A percentile compares a stretch with the other conserved stretches of the same genome.
These are phyloP conservation scores for Ophiodon elongatus DNA, from an alignment of 2,113 vertebrate species.

Conservation along the genomic window DNA sequence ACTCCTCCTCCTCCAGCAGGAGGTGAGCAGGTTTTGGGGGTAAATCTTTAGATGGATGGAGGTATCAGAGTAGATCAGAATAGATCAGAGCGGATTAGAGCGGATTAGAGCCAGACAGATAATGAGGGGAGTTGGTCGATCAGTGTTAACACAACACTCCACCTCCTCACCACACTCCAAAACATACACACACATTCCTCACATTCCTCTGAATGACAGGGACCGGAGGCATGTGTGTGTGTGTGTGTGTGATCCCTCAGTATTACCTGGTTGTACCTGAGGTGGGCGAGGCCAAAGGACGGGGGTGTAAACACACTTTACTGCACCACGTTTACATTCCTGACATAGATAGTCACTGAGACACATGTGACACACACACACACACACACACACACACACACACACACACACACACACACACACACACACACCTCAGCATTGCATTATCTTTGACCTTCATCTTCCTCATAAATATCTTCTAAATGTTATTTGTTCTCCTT, in stretches of 20 bases:
- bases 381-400: slow-evolving; percentile 26
- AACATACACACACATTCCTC: slow-evolving; percentile 51
- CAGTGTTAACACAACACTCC: background rate
- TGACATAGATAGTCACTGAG: slow-evolving; percentile 12
- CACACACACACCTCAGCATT: background rate
- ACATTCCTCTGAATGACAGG: slow-evolving; percentile 50
- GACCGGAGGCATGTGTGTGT: background rate
- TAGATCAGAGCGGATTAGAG: slow-evolving; percentile 8
- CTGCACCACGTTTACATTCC: slow-evolving; percentile 48
- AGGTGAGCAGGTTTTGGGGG: background rate
- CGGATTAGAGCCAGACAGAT: slow-evolving; percentile 49
- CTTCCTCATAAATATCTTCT: too few relatives aligned
- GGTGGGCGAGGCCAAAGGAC: slow-evolving; percentile 18
- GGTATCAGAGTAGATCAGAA: slow-evolving; percentile 25
- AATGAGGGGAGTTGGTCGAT: slow-evolving; percentile 61
- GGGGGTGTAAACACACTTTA: slow-evolving; percentile 43
- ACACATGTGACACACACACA: slow-evolving; percentile 2
- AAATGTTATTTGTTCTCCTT: too few relatives aligned
- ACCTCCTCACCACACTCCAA: background rate
- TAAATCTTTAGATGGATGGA: slow-evolving; percentile 11
- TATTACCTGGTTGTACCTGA: slow-evolving; percentile 36
- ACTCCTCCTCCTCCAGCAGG: background rate
- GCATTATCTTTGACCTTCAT: too few relatives aligned
- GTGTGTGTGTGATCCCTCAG: slow-evolving; percentile 14
- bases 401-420: background rate